Conservation (phyloP, 2,888 invertebrate genomes). For the Lomographa bimaculata region DNA sequence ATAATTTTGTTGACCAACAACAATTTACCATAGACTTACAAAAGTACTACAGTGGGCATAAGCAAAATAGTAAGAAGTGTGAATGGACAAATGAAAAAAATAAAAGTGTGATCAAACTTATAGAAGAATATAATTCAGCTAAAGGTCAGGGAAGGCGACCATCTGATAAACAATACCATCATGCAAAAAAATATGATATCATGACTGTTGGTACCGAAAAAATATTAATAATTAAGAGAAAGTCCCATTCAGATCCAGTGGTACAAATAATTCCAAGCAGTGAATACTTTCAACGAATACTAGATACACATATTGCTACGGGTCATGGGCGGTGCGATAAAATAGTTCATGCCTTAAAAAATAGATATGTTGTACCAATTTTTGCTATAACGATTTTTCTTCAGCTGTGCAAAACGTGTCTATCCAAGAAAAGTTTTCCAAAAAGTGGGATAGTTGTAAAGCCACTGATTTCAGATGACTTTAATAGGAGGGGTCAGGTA, state of each 20-base stretch:
- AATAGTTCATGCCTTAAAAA: conserved; percentile 33
- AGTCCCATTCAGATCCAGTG: conserved; percentile 19
- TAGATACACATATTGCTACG: conserved; percentile 31
- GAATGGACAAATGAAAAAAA: no score
- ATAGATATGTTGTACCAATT: conserved; percentile 31
- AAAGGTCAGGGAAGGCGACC: no score
- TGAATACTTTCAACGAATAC: conserved; percentile 31
- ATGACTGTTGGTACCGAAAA: conserved; percentile 24
- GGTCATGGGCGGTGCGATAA: conserved; percentile 40
- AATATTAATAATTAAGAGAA: conserved; percentile 29
- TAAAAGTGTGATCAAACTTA: no score
- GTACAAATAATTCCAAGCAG: conserved; percentile 30
- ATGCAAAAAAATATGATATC: conserved; percentile 32
- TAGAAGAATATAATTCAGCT: no score
- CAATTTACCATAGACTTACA: no score
- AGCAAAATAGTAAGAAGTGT: no score
- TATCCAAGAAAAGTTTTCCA: conserved; percentile 26
- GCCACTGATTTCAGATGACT: conserved; percentile 40
- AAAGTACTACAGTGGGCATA: no score
- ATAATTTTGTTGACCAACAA: no score
- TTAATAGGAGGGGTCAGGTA: conserved; percentile 43
- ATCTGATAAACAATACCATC: conserved; percentile 29
- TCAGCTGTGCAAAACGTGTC: conserved; percentile 32
- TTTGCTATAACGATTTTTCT: conserved; percentile 32
- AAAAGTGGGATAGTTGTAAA: conserved; percentile 36